phyloP scores from a whole-genome alignment of 2,113 vertebrate genomes.

The Dendropsophus ebraccatus region DNA sequence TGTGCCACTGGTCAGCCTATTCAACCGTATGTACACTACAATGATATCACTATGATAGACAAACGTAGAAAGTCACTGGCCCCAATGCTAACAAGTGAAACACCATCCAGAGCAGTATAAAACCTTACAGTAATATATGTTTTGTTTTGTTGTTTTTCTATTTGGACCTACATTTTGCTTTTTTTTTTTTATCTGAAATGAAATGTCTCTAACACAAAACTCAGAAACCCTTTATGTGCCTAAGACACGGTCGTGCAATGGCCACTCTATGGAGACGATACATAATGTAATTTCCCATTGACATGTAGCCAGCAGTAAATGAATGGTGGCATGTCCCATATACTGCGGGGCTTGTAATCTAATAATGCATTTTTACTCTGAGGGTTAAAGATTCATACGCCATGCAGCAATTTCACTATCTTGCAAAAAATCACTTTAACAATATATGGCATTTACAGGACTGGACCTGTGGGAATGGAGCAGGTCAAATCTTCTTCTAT shows the following conservation, averaged over 20 bases:
- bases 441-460: constrained; percentile 38
- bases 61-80: too few species aligned
- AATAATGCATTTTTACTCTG: constrained; percentile 37
- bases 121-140: too few species aligned
- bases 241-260: neutral
- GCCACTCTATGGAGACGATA: neutral
- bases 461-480: constrained; percentile 22
- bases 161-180: too few species aligned
- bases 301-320: constrained; percentile 35
- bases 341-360: constrained; percentile 26
- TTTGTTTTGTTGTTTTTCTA: too few species aligned
- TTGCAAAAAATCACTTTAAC: constrained; percentile 49
- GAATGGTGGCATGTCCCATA: constrained; percentile 40
- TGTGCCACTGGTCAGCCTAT: too few species aligned
- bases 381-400: constrained; percentile 46
- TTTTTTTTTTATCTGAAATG: too few species aligned
- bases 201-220: too few species aligned
- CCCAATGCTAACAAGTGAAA: too few species aligned
- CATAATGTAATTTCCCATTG: constrained; percentile 25
- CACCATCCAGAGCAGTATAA: too few species aligned
- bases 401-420: constrained; percentile 47
- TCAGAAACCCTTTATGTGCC: too few species aligned
- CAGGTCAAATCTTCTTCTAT: constrained; percentile 32
- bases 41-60: too few species aligned
- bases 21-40: too few species aligned